These are phyloP conservation scores for Agonopterix heracliana DNA, from an alignment of 2,888 invertebrate species.

Conservation along the genomic window DNA sequence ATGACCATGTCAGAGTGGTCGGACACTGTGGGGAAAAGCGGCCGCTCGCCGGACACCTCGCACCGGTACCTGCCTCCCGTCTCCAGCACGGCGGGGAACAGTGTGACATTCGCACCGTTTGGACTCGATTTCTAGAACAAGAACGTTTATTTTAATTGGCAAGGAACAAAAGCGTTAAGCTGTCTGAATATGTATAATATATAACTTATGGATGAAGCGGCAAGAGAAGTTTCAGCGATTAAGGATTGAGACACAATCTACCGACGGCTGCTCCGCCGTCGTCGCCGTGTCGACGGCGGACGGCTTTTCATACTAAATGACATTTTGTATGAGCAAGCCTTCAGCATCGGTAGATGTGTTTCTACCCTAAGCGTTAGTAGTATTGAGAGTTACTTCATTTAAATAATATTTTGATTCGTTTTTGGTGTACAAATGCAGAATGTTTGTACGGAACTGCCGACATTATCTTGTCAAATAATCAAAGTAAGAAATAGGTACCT, in stretches of 20 bases:
- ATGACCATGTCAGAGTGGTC: conserved; percentile 81
- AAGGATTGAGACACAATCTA: neutral
- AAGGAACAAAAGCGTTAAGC: neutral
- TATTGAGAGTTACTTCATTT: too few relatives aligned
- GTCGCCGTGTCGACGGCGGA: too few relatives aligned
- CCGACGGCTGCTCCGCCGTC: neutral
- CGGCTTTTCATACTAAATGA: neutral
- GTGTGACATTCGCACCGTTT: conserved; percentile 73
- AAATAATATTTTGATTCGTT: too few relatives aligned
- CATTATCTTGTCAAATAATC: too few relatives aligned
- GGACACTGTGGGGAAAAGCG: conserved; percentile 82
- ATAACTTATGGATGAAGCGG: too few relatives aligned
- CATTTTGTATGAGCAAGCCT: too few relatives aligned
- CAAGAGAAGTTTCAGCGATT: too few relatives aligned
- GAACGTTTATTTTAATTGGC: neutral
- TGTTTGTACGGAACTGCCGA: too few relatives aligned
- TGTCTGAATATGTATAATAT: neutral
- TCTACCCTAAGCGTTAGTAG: too few relatives aligned
- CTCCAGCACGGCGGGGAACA: conserved; percentile 77
- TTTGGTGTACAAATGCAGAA: too few relatives aligned
- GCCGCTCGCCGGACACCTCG: conserved; percentile 84
- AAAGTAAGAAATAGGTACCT: neutral
- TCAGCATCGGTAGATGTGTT: too few relatives aligned
- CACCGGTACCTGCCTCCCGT: conserved; percentile 82
- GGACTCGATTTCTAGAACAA: conserved; percentile 67